Base-by-base conservation (phyloP, 2,113 vertebrate species). In the Campylorhamphus procurvoides region DNA sequence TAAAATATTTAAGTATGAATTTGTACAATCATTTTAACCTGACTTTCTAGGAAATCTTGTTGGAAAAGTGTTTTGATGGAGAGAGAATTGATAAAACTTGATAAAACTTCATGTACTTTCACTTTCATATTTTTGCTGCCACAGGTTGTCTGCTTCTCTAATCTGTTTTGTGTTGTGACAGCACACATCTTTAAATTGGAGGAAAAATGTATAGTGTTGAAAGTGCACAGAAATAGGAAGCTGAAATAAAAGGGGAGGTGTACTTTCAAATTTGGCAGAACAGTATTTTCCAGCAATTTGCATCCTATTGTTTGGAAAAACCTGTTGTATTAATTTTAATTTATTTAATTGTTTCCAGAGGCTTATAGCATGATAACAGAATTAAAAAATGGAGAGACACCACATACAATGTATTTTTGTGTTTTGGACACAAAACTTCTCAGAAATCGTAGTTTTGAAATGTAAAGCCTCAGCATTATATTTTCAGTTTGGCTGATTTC, bases 391-490 rank as follows among this genome's bases (percentile, higher is more conserved):
- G 6, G 14, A 55, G 72, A 33, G 33, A 13, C 3, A 12, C 24
- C 25, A 9, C 56, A 40, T 73, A 31, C 28, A 80, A 6, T 33
- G 2, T 60, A 29, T 66, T 31, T 81, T 56, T 56, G 8, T 16
- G 1, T 44, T 83, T 77, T 92, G 18, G 37, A 39, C 12, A 8
- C 29, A 84, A 55, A 82, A 37, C 8, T 80, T 64, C 9, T 31
- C 22, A 29, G 46, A 79, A 95, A 74, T 69, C 2, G 1, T 60
- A 39, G 31, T 62, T 71, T 83, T 64, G 67, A 68, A 92, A 55
- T 29, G 29, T 18, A 47, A 37, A 93, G 14, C 35, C 35, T 82
- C 20, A 2, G 0, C 7, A 4, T 75, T 66, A 4, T 0, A 0
- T 87, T 82, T 84, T 79, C 27, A 17, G 14, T 68, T 39, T 31